Evolutionary conservation across 2,113 vertebrate species (phyloP), one percentile per base, ranked within the genome.

Genomic region (Aphelocoma coerulescens): DNA sequence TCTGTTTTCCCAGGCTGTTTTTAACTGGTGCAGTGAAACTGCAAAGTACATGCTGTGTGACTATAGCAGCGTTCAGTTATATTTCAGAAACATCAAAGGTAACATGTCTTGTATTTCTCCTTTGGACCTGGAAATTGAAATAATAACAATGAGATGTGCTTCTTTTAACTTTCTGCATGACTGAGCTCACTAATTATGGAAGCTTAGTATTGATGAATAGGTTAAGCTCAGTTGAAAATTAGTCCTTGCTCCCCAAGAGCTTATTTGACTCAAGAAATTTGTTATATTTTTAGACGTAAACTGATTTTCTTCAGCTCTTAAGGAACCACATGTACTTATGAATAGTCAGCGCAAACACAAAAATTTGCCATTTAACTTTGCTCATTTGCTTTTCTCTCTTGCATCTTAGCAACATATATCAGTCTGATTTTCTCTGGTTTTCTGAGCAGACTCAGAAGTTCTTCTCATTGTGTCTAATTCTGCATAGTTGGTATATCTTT

Each of bases 131-230:
- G 88, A 95, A 95, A 88, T 82, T 75, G 37, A 85, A 83, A 89
- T 81, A 66, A 58, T 91, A 91, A 91, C 59, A 54, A 76, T 89
- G 69, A 90, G 54, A 85, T 85, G 52, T 88, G 39, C 54, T 88
- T 51, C 86, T 94, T 96, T 92, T 51, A 81, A 41, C 74, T 61
- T 95, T 95, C 51, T 92, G 58, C 59, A 68, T 81, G 32, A 17
- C 49, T 91, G 66, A 57, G 8, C 72, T 95, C 87, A 88, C 76
- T 94, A 95, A 94, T 90, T 97, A 43, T 16, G 43, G 62, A 85
- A 92, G 61, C 52, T 95, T 96, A 95, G 74, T 94, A 90, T 71
- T 97, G 89, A 95, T 93, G 62, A 96, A 89, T 93, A 92, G 43
- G 78, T 94, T 95, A 91, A 94, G 68, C 49, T 96, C 75, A 68